These are phyloP conservation scores for Candoia aspera DNA, from an alignment of 2,113 vertebrate genomes.

Conservation along the genomic window DNA sequence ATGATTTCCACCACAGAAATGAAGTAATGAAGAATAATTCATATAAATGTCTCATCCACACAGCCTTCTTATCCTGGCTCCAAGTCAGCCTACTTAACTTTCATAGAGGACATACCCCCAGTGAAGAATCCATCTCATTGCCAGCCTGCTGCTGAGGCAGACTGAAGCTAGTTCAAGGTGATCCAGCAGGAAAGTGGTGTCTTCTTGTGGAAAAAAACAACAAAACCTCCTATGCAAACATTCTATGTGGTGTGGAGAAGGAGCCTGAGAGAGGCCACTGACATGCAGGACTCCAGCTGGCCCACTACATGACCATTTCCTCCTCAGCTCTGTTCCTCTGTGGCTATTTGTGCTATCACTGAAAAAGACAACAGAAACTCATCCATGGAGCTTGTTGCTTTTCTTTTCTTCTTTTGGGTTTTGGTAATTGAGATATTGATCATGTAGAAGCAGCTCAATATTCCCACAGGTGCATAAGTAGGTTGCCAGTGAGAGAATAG, in stretches of 20 bases:
- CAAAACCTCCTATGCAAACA: background rate
- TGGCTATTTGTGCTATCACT: background rate
- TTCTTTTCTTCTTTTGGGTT: background rate
- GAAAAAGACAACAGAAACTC: background rate
- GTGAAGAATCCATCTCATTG: background rate
- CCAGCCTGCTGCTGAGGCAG: background rate
- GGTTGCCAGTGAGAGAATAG: background rate
- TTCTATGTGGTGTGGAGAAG: background rate
- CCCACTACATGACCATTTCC: background rate
- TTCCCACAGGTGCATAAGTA: background rate
- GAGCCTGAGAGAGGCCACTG: background rate
- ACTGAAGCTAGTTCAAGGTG: background rate
- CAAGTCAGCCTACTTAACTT: background rate
- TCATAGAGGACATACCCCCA: background rate
- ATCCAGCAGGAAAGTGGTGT: background rate
- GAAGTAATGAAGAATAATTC: background rate
- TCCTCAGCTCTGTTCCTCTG: background rate
- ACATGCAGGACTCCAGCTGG: background rate
- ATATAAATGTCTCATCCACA: background rate
- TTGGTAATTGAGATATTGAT: background rate
- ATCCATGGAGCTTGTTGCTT: background rate
- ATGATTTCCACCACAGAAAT: background rate
- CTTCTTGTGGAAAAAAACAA: background rate
- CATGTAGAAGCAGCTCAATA: background rate
- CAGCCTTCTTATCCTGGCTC: background rate